Evolutionary conservation across 2,888 invertebrate genomes (phyloP).

Genomic region (Drosophila borborema): DNA sequence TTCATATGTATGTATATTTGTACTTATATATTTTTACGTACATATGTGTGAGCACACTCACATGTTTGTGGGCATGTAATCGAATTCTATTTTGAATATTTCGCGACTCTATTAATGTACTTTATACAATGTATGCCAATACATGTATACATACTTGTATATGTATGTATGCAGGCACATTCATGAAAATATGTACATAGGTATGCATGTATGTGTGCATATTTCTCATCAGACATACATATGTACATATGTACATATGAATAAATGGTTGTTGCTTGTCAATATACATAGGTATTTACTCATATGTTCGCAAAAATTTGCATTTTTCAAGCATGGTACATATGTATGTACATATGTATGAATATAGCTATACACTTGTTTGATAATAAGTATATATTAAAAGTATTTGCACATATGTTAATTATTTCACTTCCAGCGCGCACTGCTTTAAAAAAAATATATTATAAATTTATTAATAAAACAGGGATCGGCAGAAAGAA

Average conservation of each 20-base stretch:
- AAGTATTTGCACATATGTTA: conserved; percentile 42
- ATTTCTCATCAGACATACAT: background rate
- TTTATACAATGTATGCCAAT: background rate
- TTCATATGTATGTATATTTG: background rate
- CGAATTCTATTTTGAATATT: conserved; percentile 40
- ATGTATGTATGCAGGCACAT: background rate
- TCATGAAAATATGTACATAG: background rate
- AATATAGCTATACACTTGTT: conserved; percentile 4
- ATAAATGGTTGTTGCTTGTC: background rate
- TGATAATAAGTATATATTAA: conserved; percentile 7
- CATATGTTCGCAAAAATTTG: background rate
- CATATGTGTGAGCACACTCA: background rate
- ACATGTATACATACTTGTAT: background rate
- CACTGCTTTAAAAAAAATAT: conserved; percentile 21
- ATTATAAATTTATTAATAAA: conserved; percentile 12
- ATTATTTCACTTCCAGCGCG: conserved; percentile 50
- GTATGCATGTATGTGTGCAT: background rate
- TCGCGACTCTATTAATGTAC: conserved; percentile 14
- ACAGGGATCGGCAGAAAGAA: conserved; percentile 12
- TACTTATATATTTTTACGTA: background rate
- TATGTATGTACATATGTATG: background rate
- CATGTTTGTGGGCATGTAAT: conserved; percentile 1
- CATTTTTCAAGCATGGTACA: conserved; percentile 5
- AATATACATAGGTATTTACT: conserved; percentile 10
- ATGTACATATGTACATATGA: no score